Evolutionary conservation across 2,888 invertebrate species (phyloP).

Genomic region (Clusia tigrina): DNA sequence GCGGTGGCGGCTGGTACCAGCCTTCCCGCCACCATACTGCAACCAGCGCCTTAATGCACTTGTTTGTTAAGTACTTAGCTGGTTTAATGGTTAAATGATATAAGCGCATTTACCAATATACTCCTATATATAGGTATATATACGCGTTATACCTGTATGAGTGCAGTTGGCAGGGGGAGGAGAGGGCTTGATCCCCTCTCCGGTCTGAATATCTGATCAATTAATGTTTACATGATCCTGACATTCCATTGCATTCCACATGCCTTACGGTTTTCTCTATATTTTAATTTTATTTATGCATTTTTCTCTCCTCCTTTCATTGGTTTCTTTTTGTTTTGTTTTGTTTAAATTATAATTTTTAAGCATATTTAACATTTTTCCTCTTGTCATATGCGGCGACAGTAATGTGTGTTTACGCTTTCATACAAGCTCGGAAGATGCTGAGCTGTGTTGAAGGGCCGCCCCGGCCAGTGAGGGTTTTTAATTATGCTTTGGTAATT

Average conservation of each 20-base stretch:
- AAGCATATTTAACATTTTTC: background rate
- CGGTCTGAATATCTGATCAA: conserved; percentile 45
- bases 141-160: background rate
- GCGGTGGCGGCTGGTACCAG: background rate
- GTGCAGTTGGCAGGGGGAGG: background rate
- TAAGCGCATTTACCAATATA: background rate
- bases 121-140: background rate
- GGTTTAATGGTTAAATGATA: background rate
- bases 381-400: background rate
- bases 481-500: conserved; percentile 4
- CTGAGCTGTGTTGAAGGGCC: background rate
- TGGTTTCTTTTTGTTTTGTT: background rate
- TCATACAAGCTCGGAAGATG: no score
- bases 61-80: conserved; percentile 11
- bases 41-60: background rate
- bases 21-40: background rate
- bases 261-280: conserved; percentile 23
- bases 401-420: background rate
- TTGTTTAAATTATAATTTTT: background rate
- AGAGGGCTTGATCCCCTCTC: background rate
- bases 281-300: background rate
- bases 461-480: background rate
- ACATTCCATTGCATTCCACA: conserved; percentile 36
- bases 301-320: background rate
- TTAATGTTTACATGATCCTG: conserved; percentile 45